Evolutionary conservation across 2,888 invertebrate species (phyloP), one percentile per base, ranked within the genome.

Genomic region (Polymixis lichenea): DNA sequence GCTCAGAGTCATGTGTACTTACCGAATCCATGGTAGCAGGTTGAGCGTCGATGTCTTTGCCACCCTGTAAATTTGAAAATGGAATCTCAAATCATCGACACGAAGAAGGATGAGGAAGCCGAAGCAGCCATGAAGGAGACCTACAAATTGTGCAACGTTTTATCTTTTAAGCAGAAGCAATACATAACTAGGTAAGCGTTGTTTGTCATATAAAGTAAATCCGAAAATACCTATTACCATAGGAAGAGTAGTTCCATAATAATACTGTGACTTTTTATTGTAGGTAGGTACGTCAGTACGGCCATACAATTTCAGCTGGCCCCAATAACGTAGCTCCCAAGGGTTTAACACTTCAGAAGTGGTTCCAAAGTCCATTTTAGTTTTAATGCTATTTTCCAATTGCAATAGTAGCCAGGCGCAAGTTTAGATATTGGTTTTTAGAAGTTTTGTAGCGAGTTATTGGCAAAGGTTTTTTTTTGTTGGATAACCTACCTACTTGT

Each of bases 321-420:
- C 56, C n/a, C 86, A 83, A 86, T 83, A 83, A 74, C 79, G 68
- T 13, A 19, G 61, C 55, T 72, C 89, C 88, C 83, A 15, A n/a
- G 88, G 85, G 86, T 62, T 67, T 58, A 68, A 77, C 84, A 83
- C 80, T 86, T 83, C 77, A 67, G 64, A 88, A 88, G 75, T 88
- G 86, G 78, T 90, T 86, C 75, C 83, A 87, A 91, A 92, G 89
- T 93, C 91, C 84, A 93, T 92, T 89, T 88, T 82, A 91, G 92
- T 92, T 93, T 91, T 92, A 92, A 92, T 93, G 89, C 87, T 81
- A 91, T 92, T 92, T 92, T 92, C 93, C 91, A 90, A 92, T 92
- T 89, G 92, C 90, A 87, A 77, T 85, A 78, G 78, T 77, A 77
- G 79, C 79, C 80, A 83, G 78, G 55, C 73, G 82, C 84, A 87